Evolutionary conservation across 2,888 invertebrate species (phyloP).

Genomic region (Xanthorhoe spadicearia): DNA sequence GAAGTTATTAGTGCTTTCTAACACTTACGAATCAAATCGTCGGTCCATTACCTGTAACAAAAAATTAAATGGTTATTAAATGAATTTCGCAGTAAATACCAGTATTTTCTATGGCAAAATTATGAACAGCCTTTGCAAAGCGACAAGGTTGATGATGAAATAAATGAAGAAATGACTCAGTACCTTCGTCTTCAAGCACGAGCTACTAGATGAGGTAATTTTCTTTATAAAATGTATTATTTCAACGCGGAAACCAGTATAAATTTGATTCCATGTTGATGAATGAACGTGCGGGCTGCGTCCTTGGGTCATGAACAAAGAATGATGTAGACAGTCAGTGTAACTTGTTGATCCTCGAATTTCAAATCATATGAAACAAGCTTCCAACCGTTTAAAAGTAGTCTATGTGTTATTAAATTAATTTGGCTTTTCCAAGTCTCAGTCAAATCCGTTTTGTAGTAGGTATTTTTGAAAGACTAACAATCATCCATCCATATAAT

Average conservation of each 20-base stretch:
- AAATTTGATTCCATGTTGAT: slow-evolving; percentile 20
- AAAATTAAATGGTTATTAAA: slow-evolving; percentile 1
- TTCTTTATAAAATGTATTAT: neutral
- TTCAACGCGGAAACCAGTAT: slow-evolving; percentile 14
- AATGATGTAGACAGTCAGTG: neutral
- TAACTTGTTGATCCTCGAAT: neutral
- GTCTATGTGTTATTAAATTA: too few relatives aligned
- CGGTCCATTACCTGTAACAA: slow-evolving; percentile 20
- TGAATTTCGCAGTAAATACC: neutral
- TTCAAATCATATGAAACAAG: too few relatives aligned
- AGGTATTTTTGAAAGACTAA: too few relatives aligned
- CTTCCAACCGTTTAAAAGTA: too few relatives aligned
- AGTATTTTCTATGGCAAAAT: neutral
- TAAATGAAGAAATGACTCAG: neutral
- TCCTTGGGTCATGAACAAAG: slow-evolving; percentile 40
- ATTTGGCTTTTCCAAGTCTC: too few relatives aligned
- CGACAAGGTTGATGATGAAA: neutral
- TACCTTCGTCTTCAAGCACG: neutral
- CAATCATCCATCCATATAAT: too few relatives aligned
- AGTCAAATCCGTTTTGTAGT: too few relatives aligned
- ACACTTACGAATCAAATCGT: slow-evolving; percentile 12
- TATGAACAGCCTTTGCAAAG: neutral
- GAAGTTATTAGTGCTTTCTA: neutral
- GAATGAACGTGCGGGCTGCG: slow-evolving; percentile 25
- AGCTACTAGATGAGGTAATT: neutral